Evolutionary conservation across 2,113 vertebrate species (phyloP).

Genomic region (Atrichornis clamosus): DNA sequence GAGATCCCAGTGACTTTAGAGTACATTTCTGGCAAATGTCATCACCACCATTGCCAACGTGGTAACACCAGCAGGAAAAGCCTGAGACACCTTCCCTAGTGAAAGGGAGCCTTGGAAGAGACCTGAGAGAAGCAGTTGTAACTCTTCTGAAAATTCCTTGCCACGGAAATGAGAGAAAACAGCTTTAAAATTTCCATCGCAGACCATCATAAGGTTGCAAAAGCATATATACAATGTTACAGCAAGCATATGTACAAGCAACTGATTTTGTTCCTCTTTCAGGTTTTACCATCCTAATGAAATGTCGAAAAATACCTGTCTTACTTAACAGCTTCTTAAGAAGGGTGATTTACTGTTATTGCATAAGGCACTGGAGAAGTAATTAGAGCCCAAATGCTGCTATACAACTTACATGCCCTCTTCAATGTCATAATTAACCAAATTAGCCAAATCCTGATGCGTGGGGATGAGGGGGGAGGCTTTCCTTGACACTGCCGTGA

Average conservation of each 20-base stretch:
- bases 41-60: accelerated
- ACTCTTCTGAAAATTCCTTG: neutral
- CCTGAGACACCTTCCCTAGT: neutral
- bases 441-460: neutral
- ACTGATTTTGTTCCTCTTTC: neutral
- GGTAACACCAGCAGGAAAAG: neutral
- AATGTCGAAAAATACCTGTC: neutral
- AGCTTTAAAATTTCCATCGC: neutral
- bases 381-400: neutral
- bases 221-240: neutral
- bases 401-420: neutral
- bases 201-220: neutral
- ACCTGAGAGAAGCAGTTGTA: neutral
- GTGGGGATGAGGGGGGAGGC: neutral
- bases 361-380: neutral
- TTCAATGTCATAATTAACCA: neutral
- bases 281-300: neutral
- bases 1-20: neutral
- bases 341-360: neutral
- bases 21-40: neutral
- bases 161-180: neutral
- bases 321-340: neutral
- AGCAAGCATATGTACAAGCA: neutral
- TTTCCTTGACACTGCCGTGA: neutral
- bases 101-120: neutral